Evolutionary conservation across 2,797 vertebrate species (phyloP).

Genomic region (Mycteria americana): DNA sequence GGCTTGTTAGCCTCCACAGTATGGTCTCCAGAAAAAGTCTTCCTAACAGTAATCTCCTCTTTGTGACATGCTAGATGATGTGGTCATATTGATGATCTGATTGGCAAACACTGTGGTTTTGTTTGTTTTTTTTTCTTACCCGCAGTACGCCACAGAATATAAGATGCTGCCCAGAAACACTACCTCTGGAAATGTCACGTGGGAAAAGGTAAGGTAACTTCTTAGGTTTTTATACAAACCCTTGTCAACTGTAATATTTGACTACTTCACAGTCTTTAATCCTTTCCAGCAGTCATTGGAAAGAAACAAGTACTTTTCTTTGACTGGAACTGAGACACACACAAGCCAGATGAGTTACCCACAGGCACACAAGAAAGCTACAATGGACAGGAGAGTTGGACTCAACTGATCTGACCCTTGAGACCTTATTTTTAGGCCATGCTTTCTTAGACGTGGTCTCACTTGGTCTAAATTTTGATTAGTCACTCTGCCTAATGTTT

Average conservation of each 20-base stretch:
- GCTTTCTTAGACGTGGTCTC: not conserved
- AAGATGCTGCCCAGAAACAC: slow-evolving; percentile 77
- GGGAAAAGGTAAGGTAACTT: slow-evolving; percentile 83
- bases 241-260: not conserved
- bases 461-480: not conserved
- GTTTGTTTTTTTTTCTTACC: not conserved
- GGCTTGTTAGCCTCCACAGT: not conserved
- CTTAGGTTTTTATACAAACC: not conserved
- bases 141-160: slow-evolving; percentile 90
- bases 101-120: not conserved
- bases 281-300: not conserved
- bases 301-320: not conserved
- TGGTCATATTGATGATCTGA: not conserved
- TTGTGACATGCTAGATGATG: not conserved
- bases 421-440: not conserved
- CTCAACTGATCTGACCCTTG: not conserved
- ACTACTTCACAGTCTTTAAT: not conserved
- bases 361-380: not conserved
- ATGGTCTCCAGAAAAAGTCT: not conserved
- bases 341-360: not conserved
- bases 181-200: slow-evolving; percentile 81
- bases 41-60: not conserved
- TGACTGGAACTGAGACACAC: not conserved
- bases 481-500: not conserved
- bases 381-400: not conserved